These are phyloP conservation scores for Rhamphomyia laevipes DNA, from an alignment of 2,888 invertebrate genomes.

Conservation along the genomic window DNA sequence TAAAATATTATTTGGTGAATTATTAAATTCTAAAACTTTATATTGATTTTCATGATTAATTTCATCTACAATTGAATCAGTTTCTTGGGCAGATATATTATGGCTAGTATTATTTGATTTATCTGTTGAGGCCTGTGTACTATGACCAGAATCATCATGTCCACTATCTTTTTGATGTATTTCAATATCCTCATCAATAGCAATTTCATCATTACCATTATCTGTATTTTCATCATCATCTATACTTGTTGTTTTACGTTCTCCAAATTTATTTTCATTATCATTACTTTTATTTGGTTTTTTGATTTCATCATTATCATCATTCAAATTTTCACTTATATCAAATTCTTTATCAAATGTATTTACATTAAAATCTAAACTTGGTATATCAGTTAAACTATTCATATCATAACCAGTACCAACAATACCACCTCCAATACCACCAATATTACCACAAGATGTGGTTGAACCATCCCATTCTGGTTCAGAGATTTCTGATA, in stretches of 20 bases:
- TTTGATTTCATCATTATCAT: neutral
- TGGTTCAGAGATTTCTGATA: conserved; percentile 20
- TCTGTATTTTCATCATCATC: neutral
- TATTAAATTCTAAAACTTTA: too few relatives aligned
- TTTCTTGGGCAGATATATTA: conserved; percentile 6
- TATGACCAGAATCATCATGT: conserved; percentile 14
- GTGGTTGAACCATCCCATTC: conserved; percentile 16
- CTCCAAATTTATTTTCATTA: neutral
- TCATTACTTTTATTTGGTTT: neutral
- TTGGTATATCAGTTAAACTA: conserved; percentile 16
- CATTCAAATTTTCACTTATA: neutral
- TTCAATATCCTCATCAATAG: conserved; percentile 1
- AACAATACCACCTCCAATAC: neutral
- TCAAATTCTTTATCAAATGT: conserved; percentile 5
- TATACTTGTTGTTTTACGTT: neutral
- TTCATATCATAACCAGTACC: conserved; percentile 11
- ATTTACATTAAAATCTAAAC: conserved; percentile 12
- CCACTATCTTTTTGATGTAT: conserved; percentile 7
- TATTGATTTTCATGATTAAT: neutral
- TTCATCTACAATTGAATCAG: neutral
- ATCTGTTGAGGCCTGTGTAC: conserved; percentile 12
- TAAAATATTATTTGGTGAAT: too few relatives aligned
- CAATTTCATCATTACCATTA: neutral
- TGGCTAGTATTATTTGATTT: conserved; percentile 8
- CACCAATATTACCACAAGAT: conserved; percentile 3